phyloP scores from a whole-genome alignment of 2,888 invertebrate genomes.

The Carcina quercana region DNA sequence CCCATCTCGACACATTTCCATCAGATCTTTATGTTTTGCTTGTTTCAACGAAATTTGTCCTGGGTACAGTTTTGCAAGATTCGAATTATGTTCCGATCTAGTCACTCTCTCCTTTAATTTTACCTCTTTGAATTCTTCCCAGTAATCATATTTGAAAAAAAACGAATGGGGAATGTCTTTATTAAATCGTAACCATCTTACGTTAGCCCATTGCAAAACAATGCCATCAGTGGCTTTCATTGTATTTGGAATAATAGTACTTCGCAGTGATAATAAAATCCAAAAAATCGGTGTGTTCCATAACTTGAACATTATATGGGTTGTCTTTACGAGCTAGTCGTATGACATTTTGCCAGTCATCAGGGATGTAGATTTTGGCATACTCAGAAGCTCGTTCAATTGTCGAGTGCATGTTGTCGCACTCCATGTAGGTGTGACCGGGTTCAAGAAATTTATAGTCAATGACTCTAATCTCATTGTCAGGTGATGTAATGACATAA shows the following conservation, averaged over 20 bases:
- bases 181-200: constrained; percentile 8
- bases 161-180: constrained; percentile 5
- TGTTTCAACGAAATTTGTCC: constrained; percentile 3
- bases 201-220: constrained; percentile 3
- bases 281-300: constrained; percentile 8
- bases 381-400: constrained; percentile 12
- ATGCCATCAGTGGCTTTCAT: constrained; percentile 3
- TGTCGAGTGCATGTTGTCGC: no score
- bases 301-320: constrained; percentile 5
- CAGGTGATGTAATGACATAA: constrained; percentile 4
- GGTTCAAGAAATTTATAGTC: constrained; percentile 10
- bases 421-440: no score
- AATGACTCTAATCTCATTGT: constrained; percentile 3
- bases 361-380: constrained; percentile 12
- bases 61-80: constrained; percentile 1
- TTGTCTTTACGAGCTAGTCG: constrained; percentile 4
- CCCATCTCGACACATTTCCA: constrained; percentile 6
- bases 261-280: constrained; percentile 6
- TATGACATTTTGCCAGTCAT: constrained; percentile 12
- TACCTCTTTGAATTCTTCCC: constrained; percentile 8
- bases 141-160: constrained; percentile 8
- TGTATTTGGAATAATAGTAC: not conserved
- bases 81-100: constrained; percentile 1
- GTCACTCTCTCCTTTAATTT: no score
- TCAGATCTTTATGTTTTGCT: constrained; percentile 5